These are phyloP conservation scores for Agonum fuliginosum DNA, from an alignment of 2,888 invertebrate species.

Conservation along the genomic window DNA sequence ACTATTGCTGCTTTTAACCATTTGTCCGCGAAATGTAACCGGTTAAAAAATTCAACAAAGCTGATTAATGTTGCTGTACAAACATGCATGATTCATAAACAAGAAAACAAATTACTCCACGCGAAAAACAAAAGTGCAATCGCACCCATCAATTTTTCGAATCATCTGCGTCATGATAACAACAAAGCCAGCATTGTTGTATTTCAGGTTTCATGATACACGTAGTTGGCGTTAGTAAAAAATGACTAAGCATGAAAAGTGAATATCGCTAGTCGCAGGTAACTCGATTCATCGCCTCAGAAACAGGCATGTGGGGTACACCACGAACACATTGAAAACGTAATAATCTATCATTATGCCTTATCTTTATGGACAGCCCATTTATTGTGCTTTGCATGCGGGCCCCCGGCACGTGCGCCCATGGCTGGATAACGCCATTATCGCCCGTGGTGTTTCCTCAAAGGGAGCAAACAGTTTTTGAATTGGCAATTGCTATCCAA, in stretches of 20 bases:
- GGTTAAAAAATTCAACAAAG: no score
- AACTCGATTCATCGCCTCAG: slow-evolving; percentile 1
- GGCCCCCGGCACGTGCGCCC: slow-evolving; percentile 31
- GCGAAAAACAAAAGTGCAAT: background rate
- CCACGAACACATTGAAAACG: slow-evolving; percentile 44
- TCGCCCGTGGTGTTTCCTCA: no score
- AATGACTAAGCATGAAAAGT: slow-evolving; percentile 42
- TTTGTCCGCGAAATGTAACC: no score
- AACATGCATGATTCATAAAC: background rate
- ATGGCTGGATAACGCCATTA: background rate
- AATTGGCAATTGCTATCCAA: no score
- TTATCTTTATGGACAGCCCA: slow-evolving; percentile 51
- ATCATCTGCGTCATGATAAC: background rate
- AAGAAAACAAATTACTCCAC: slow-evolving; percentile 7
- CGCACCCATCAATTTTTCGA: slow-evolving; percentile 13
- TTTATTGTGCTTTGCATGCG: slow-evolving; percentile 49
- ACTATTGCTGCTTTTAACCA: no score
- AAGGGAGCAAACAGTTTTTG: no score
- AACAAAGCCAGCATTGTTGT: slow-evolving; percentile 25
- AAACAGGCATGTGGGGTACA: slow-evolving; percentile 16
- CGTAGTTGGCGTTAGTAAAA: slow-evolving; percentile 27
- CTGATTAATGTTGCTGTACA: background rate
- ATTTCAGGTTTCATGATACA: slow-evolving; percentile 20
- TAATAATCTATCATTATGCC: slow-evolving; percentile 56
- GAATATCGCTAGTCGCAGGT: slow-evolving; percentile 7